These are phyloP conservation scores for Eidolon helvum DNA, from an alignment of 2,113 vertebrate species.

Conservation along the genomic window DNA sequence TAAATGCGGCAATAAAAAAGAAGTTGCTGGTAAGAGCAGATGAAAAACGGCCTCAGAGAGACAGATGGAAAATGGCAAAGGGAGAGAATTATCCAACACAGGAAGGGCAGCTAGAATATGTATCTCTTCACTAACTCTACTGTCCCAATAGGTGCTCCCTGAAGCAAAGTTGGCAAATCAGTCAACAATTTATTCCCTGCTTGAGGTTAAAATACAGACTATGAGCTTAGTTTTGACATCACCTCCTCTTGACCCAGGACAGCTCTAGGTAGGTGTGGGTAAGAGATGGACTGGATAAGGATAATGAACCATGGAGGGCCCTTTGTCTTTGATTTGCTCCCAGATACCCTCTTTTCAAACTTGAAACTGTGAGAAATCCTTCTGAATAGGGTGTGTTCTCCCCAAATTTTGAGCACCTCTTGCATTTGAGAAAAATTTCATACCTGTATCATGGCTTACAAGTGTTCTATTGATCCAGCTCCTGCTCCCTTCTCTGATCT, in stretches of 20 bases:
- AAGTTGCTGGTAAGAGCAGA: neutral
- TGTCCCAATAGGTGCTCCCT: fast-evolving
- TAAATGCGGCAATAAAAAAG: neutral
- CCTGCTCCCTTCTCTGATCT: neutral
- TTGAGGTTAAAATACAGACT: neutral
- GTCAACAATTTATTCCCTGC: fast-evolving
- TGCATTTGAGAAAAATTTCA: neutral
- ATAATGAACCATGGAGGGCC: fast-evolving
- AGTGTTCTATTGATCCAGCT: neutral
- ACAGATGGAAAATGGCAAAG: neutral
- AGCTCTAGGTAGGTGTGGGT: fast-evolving
- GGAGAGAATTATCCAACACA: neutral
- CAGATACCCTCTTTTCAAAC: neutral
- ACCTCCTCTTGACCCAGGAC: too few species aligned
- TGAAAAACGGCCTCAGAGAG: neutral
- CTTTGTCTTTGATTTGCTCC: neutral
- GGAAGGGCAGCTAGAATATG: fast-evolving
- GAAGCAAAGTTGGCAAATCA: fast-evolving
- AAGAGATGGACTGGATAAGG: fast-evolving
- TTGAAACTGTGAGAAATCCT: neutral
- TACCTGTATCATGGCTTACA: neutral
- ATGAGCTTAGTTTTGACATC: neutral
- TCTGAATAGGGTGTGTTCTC: neutral
- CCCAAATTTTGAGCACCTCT: neutral
- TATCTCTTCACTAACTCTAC: fast-evolving